Percentiles rank a stretch among this genome's conserved stretches.
phyloP scores from a whole-genome alignment of 2,113 vertebrate species.

The Sylvietta virens region DNA sequence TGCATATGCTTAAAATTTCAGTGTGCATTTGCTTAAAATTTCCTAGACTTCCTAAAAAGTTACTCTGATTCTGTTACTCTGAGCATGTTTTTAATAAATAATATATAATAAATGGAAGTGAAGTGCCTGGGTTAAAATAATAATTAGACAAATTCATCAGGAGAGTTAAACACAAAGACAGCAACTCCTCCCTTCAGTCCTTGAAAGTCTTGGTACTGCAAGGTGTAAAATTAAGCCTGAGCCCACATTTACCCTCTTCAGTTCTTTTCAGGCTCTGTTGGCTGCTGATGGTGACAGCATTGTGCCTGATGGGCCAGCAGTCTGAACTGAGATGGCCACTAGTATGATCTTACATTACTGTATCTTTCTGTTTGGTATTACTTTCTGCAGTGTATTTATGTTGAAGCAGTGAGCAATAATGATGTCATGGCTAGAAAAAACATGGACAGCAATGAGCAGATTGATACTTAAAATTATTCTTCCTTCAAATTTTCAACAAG shows the following conservation, averaged over 20 bases:
- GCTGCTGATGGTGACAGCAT: not conserved
- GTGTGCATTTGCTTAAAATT: not conserved
- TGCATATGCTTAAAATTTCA: not conserved
- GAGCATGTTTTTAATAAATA: not conserved
- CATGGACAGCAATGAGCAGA: not conserved
- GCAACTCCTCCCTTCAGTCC: not conserved
- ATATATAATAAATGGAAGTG: not conserved
- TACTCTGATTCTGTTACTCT: not conserved
- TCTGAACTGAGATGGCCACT: not conserved
- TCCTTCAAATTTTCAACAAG: not conserved
- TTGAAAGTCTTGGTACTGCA: not conserved
- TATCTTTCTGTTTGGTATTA: not conserved
- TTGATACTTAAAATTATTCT: not conserved
- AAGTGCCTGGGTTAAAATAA: not conserved
- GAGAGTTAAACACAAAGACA: not conserved
- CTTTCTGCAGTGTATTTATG: not conserved
- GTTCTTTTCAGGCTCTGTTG: not conserved
- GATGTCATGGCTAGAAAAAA: not conserved
- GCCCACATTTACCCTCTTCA: not conserved
- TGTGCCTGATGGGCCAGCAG: not conserved
- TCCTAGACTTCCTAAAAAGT: not conserved
- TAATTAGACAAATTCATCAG: not conserved
- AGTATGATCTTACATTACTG: rapidly evolving
- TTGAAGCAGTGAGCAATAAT: not conserved
- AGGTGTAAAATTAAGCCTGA: not conserved